Conservation (phyloP, 2,888 invertebrate species). For the Scaptomyza tumidula region DNA sequence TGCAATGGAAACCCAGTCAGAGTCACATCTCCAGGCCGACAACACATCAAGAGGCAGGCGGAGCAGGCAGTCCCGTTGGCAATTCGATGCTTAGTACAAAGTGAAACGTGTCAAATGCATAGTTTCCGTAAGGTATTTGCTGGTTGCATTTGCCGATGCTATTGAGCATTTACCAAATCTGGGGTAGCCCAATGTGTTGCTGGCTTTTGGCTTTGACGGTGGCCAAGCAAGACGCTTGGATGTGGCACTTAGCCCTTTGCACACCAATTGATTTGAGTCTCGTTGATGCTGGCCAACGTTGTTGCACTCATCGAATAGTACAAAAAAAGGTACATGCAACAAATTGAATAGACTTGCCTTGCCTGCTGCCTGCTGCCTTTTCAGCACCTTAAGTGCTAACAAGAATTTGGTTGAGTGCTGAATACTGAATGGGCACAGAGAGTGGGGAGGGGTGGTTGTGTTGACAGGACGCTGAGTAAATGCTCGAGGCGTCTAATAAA, state of each 20-base stretch:
- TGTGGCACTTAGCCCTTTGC: slow-evolving; percentile 13
- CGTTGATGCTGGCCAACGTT: not conserved
- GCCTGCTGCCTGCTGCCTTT: not conserved
- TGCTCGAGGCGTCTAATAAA: slow-evolving; percentile 64
- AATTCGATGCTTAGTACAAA: slow-evolving; percentile 3
- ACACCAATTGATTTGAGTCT: slow-evolving; percentile 7
- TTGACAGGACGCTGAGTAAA: slow-evolving; percentile 35
- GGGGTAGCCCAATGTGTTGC: slow-evolving; percentile 18
- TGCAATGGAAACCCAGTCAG: slow-evolving; percentile 4
- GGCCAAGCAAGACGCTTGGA: not conserved
- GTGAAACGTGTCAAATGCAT: slow-evolving; percentile 23
- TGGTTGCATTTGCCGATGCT: not conserved
- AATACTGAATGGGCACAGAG: not conserved
- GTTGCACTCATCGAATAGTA: slow-evolving; percentile 5
- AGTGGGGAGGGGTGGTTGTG: not conserved
- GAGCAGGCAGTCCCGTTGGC: not conserved
- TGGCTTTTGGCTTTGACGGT: slow-evolving; percentile 1
- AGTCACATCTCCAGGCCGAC: slow-evolving; percentile 2
- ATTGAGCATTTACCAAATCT: not conserved
- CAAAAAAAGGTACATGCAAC: slow-evolving; percentile 12
- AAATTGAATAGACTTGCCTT: slow-evolving; percentile 5
- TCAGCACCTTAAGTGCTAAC: slow-evolving; percentile 3
- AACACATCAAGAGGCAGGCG: not conserved
- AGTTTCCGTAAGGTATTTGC: not conserved
- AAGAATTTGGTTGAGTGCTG: slow-evolving; percentile 6